Evolutionary conservation across 2,888 invertebrate species (phyloP).

Genomic region (Dichetophora obliterata): DNA sequence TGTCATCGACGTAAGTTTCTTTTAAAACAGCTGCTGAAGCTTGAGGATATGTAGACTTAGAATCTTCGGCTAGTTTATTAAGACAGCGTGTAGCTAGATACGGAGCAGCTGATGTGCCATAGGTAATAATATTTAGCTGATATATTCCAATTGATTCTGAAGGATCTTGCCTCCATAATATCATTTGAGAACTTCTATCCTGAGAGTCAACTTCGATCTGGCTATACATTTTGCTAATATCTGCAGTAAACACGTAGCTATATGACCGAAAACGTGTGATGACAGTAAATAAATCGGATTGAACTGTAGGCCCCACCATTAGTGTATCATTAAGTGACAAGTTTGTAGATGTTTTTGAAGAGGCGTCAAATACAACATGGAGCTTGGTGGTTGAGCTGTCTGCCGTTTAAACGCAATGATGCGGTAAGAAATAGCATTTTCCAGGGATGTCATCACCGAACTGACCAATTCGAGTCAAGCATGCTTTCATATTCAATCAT

Average conservation of each 20-base stretch:
- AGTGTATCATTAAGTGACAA: constrained; percentile 41
- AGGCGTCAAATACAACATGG: constrained; percentile 43
- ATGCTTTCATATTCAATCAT: no score
- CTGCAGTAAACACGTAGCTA: constrained; percentile 18
- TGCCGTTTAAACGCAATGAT: constrained; percentile 31
- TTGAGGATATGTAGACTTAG: constrained; percentile 43
- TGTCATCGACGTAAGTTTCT: constrained; percentile 52
- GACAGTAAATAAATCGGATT: constrained; percentile 29
- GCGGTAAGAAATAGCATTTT: constrained; percentile 24
- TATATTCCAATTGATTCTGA: constrained; percentile 20
- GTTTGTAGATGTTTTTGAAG: neutral
- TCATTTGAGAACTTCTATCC: constrained; percentile 33
- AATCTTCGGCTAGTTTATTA: constrained; percentile 33
- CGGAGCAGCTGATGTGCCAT: constrained; percentile 44
- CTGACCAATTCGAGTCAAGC: no score
- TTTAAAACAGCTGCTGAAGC: constrained; percentile 42
- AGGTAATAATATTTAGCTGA: constrained; percentile 34
- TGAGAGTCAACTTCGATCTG: constrained; percentile 23
- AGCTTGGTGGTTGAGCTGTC: constrained; percentile 40
- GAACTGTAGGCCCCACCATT: constrained; percentile 39
- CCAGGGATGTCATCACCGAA: no score
- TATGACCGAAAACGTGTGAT: constrained; percentile 21
- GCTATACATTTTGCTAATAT: constrained; percentile 39
- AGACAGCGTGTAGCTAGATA: constrained; percentile 40
- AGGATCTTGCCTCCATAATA: constrained; percentile 24